Conservation (phyloP, 1,140 invertebrate species). For the Formica selysi region DNA sequence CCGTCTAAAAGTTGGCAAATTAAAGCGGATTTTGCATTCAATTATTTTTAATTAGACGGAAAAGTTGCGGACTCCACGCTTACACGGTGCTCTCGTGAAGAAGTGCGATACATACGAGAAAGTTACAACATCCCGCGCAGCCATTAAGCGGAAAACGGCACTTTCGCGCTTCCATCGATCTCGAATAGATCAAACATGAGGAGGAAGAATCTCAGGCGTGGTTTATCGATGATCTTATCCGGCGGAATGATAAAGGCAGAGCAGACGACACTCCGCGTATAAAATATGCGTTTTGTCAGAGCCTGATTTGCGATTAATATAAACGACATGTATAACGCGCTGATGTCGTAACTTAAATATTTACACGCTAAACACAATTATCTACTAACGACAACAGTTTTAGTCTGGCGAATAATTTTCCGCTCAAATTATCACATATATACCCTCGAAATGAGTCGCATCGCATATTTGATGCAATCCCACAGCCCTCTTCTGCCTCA, state of each 20-base stretch:
- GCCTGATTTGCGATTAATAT: constrained; percentile 1
- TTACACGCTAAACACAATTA: constrained; percentile 12
- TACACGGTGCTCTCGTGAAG: constrained; percentile 4
- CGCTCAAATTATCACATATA: constrained; percentile 25
- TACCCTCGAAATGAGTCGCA: not conserved
- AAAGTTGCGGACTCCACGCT: constrained; percentile 13
- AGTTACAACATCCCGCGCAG: constrained; percentile 8
- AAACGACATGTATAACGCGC: not conserved
- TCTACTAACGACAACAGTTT: constrained; percentile 12
- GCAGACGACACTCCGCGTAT: not conserved
- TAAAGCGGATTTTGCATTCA: constrained; percentile 62
- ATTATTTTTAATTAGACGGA: constrained; percentile 64
- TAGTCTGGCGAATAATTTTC: constrained; percentile 1
- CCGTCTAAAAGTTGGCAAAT: constrained; percentile 52
- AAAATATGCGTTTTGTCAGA: not conserved
- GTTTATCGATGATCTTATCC: not conserved
- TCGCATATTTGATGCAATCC: not conserved
- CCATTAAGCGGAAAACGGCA: constrained; percentile 31
- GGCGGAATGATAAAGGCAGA: not conserved
- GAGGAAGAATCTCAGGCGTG: not conserved
- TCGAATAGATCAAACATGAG: not conserved
- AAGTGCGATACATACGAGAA: constrained; percentile 23
- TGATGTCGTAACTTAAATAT: constrained; percentile 15
- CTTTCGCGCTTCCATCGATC: not conserved
- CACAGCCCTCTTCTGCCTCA: not conserved